phyloP scores from a whole-genome alignment of 1,140 invertebrate species.

The Aethina tumida region DNA sequence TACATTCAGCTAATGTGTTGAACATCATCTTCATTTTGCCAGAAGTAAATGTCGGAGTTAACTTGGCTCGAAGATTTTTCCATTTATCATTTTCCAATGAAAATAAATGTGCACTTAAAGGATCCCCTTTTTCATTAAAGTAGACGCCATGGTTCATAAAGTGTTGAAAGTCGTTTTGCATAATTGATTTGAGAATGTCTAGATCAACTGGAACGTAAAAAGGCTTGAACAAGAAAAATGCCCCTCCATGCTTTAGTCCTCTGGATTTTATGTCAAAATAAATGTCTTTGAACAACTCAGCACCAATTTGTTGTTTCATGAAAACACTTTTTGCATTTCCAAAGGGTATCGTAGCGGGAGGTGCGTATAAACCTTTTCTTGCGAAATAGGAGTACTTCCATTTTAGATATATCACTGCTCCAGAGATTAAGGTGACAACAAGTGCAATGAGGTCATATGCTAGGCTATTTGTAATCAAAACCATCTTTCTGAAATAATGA shows the following conservation, averaged over 20 bases:
- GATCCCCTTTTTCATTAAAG: slow-evolving; percentile 35
- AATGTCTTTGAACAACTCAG: slow-evolving; percentile 10
- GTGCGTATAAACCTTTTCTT: too few species aligned
- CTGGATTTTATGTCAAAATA: slow-evolving; percentile 31
- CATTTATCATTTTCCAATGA: slow-evolving; percentile 36
- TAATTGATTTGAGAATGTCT: slow-evolving; percentile 38
- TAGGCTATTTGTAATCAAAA: too few species aligned
- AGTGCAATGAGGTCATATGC: too few species aligned
- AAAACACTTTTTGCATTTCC: slow-evolving; percentile 8
- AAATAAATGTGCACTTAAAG: slow-evolving; percentile 40
- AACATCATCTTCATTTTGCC: slow-evolving; percentile 38
- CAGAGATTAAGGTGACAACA: too few species aligned
- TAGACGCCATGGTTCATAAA: slow-evolving; percentile 38
- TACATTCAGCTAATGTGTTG: slow-evolving; percentile 5
- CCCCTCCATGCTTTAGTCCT: slow-evolving; percentile 11
- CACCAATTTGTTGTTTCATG: neutral
- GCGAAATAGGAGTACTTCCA: too few species aligned
- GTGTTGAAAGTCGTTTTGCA: slow-evolving; percentile 38
- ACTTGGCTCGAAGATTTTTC: slow-evolving; percentile 36
- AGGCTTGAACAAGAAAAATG: slow-evolving; percentile 14
- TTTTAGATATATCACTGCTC: too few species aligned
- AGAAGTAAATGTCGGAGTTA: slow-evolving; percentile 42
- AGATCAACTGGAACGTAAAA: slow-evolving; percentile 35
- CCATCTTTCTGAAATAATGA: too few species aligned
- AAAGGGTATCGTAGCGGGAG: slow-evolving; percentile 9